phyloP scores from a whole-genome alignment of 2,888 invertebrate genomes.

The Orchesellides sinensis region DNA sequence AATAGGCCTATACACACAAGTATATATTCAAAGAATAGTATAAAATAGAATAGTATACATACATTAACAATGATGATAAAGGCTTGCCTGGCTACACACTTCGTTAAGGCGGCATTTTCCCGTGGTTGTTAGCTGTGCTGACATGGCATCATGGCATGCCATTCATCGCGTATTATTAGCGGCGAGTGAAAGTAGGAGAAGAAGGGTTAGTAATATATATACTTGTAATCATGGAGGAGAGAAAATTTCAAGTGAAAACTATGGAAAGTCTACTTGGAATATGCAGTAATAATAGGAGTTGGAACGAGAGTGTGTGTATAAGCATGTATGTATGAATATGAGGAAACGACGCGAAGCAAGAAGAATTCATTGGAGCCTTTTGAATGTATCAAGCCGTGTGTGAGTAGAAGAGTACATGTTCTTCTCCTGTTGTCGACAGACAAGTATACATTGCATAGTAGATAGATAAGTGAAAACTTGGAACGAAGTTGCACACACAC shows the following conservation, averaged over 20 bases:
- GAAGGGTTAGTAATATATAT: neutral
- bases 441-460: neutral
- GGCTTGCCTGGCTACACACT: neutral
- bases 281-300: neutral
- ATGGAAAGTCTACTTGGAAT: conserved; percentile 18
- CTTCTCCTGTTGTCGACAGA: conserved; percentile 8
- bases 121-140: conserved; percentile 2
- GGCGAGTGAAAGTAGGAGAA: neutral
- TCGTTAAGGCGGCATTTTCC: neutral
- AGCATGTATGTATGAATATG: neutral
- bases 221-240: too few species aligned
- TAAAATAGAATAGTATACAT: too few species aligned
- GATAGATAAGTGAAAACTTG: too few species aligned
- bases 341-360: neutral
- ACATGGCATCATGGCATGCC: conserved; percentile 8
- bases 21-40: neutral
- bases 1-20: too few species aligned
- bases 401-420: neutral
- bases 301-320: neutral
- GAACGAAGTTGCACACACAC: too few species aligned
- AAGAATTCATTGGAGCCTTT: conserved; percentile 17
- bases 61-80: conserved; percentile 36
- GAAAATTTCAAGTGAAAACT: conserved; percentile 22
- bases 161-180: conserved; percentile 1
- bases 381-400: neutral